phyloP scores from a whole-genome alignment of 1,140 invertebrate species.

The Anastrepha ludens region DNA sequence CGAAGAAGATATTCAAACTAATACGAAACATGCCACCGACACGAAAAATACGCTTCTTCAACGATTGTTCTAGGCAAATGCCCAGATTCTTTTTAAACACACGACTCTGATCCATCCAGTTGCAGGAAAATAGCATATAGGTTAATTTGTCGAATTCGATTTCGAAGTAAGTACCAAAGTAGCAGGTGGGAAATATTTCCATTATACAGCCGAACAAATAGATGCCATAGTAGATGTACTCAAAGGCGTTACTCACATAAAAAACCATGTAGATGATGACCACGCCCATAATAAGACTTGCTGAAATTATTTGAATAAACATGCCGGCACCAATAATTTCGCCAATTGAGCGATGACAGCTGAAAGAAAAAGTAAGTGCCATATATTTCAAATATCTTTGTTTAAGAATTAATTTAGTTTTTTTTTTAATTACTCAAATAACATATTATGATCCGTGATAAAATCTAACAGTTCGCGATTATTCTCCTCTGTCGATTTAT shows the following conservation, averaged over 20 bases:
- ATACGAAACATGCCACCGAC: constrained; percentile 54
- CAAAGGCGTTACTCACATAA: constrained; percentile 43
- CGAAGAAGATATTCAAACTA: constrained; percentile 41
- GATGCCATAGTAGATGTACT: constrained; percentile 24
- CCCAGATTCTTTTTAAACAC: constrained; percentile 48
- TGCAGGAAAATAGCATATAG: constrained; percentile 49
- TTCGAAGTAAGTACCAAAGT: constrained; percentile 54
- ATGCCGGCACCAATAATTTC: constrained; percentile 59
- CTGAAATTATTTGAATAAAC: constrained; percentile 50
- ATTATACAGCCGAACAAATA: constrained; percentile 11
- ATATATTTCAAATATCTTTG: too few species aligned
- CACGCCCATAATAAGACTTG: constrained; percentile 38
- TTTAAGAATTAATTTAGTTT: constrained; percentile 46
- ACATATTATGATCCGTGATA: constrained; percentile 49
- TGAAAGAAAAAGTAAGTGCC: constrained; percentile 28
- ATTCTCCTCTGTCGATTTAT: neutral
- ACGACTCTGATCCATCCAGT: constrained; percentile 53
- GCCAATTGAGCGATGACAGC: constrained; percentile 58
- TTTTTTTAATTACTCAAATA: constrained; percentile 56
- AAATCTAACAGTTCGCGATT: constrained; percentile 31
- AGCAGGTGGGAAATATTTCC: constrained; percentile 53
- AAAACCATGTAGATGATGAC: constrained; percentile 49
- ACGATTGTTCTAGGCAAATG: constrained; percentile 48
- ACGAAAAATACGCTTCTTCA: constrained; percentile 3
- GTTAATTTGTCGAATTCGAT: constrained; percentile 50